phyloP scores from a whole-genome alignment of 2,888 invertebrate genomes.

The Ctenicera cuprea region DNA sequence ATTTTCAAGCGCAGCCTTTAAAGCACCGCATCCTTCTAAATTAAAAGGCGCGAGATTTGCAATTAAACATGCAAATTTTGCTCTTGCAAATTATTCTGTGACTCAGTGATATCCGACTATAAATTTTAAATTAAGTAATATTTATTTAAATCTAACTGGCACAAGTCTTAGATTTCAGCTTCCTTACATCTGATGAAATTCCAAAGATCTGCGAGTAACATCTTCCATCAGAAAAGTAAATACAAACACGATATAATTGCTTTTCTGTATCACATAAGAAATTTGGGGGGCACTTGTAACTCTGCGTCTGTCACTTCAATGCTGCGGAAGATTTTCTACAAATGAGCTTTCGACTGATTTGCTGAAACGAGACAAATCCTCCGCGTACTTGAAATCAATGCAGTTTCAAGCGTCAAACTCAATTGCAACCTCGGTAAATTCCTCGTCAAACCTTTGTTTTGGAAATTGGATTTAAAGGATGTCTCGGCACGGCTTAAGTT shows the following conservation, averaged over 20 bases:
- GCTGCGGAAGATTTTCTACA: not conserved
- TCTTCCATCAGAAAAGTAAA: no score
- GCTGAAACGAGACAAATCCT: constrained; percentile 18
- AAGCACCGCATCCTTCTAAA: constrained; percentile 8
- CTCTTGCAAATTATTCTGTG: not conserved
- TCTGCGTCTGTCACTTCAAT: not conserved
- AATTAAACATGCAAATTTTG: constrained; percentile 27
- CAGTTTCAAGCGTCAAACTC: constrained; percentile 22
- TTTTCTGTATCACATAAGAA: not conserved
- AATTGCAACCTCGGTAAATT: constrained; percentile 15
- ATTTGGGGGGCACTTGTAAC: not conserved
- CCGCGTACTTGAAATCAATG: not conserved
- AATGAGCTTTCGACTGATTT: constrained; percentile 5
- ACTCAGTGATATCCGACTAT: not conserved
- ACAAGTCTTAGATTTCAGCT: not conserved
- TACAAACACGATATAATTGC: no score
- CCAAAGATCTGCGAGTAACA: no score
- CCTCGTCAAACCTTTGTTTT: constrained; percentile 23
- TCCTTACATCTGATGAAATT: not conserved
- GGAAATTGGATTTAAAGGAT: constrained; percentile 17
- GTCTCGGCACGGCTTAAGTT: constrained; percentile 4
- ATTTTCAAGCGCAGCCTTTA: constrained; percentile 3
- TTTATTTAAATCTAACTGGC: not conserved
- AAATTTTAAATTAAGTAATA: not conserved
- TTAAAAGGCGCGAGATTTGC: constrained; percentile 23